Conservation (phyloP, 1,140 invertebrate genomes). For the Formica exsecta region DNA sequence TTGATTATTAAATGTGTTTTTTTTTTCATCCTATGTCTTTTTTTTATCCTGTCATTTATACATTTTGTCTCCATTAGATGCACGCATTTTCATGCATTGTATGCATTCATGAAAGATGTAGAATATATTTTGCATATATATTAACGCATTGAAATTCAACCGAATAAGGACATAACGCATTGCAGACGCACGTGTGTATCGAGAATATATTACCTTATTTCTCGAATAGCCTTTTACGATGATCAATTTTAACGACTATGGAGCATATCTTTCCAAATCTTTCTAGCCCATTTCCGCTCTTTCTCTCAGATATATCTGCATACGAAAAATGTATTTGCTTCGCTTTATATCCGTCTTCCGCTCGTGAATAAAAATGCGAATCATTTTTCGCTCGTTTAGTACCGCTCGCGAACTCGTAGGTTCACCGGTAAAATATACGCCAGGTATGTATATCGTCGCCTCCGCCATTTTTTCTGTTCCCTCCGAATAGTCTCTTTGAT, state of each 20-base stretch:
- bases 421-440: conserved; percentile 48
- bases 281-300: conserved; percentile 56
- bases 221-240: conserved; percentile 2
- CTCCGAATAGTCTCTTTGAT: conserved; percentile 37
- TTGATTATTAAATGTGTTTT: not conserved
- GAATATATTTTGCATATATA: not conserved
- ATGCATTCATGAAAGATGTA: conserved; percentile 2
- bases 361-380: conserved; percentile 60
- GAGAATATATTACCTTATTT: conserved; percentile 27
- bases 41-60: not conserved
- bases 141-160: conserved; percentile 15
- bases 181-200: not conserved
- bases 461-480: conserved; percentile 31
- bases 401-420: conserved; percentile 39
- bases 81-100: not conserved
- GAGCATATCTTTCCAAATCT: conserved; percentile 56
- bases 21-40: not conserved
- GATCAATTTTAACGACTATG: conserved; percentile 57
- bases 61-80: not conserved
- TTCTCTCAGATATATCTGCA: conserved; percentile 53
- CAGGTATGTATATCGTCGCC: conserved; percentile 48
- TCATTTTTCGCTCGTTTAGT: conserved; percentile 63
- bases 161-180: not conserved
- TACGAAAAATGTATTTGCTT: conserved; percentile 58
- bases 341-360: conserved; percentile 58